These are phyloP conservation scores for Thermophis baileyi DNA, from an alignment of 2,113 vertebrate genomes.

Conservation along the genomic window DNA sequence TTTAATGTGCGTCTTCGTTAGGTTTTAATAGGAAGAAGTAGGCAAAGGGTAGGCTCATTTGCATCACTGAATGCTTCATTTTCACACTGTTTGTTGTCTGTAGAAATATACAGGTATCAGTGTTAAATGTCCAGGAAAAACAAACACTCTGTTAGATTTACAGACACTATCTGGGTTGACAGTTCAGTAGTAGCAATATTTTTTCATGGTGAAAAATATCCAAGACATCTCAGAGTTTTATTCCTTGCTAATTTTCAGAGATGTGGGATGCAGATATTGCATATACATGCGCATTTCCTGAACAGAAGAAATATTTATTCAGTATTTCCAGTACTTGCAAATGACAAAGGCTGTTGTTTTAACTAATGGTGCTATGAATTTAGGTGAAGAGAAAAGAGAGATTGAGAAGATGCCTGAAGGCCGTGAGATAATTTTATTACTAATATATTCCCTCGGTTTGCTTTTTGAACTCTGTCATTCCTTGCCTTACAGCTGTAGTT, in stretches of 20 bases:
- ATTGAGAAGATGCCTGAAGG: slow-evolving; percentile 64
- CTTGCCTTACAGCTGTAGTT: slow-evolving; percentile 76
- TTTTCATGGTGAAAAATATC: background rate
- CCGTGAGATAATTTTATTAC: slow-evolving; percentile 69
- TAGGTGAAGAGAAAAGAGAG: slow-evolving; percentile 37
- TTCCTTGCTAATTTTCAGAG: slow-evolving; percentile 15
- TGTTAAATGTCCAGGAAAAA: slow-evolving; percentile 23
- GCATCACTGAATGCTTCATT: slow-evolving; percentile 12
- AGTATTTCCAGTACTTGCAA: slow-evolving; percentile 53
- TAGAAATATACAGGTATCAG: slow-evolving; percentile 13
- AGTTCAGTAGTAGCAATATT: background rate
- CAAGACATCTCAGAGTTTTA: background rate
- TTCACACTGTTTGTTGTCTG: slow-evolving; percentile 9
- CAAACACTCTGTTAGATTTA: slow-evolving; percentile 25
- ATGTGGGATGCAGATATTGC: slow-evolving; percentile 50
- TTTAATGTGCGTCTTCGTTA: slow-evolving; percentile 47
- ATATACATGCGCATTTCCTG: background rate
- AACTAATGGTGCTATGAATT: slow-evolving; percentile 58
- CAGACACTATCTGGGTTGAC: background rate
- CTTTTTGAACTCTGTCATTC: slow-evolving; percentile 70
- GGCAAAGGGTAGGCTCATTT: slow-evolving; percentile 36
- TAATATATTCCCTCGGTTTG: slow-evolving; percentile 74
- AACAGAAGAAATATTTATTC: slow-evolving; percentile 52
- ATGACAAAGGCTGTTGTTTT: slow-evolving; percentile 61
- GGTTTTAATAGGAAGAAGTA: slow-evolving; percentile 50